Evolutionary conservation across 2,888 invertebrate genomes (phyloP), one percentile per base, ranked within the genome.

Genomic region (Antheraea yamamai): DNA sequence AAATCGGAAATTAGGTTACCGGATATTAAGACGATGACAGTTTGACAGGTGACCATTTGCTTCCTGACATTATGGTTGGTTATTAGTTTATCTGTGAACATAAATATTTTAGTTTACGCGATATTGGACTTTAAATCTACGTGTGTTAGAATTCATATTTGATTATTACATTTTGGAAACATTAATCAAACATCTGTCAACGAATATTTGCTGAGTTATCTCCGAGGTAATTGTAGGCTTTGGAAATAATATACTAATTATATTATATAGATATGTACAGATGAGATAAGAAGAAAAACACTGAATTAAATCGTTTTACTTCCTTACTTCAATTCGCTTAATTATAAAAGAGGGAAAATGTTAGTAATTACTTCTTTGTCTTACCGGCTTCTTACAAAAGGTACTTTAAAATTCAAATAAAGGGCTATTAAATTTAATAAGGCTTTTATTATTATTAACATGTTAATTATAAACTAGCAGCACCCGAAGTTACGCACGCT

Each of bases 41-140:
- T 78, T 81, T 83, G 84, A 84, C 84, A 83, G 77, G 80, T 83
- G 84, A 83, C 81, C 77, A 81, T 79, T 78, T 75, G 80, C 80
- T 85, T 84, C 83, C 84, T 83, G 83, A 81, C 83, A 81, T 82
- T 80, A 77, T 76, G 78, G 78, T 79, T 75, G 78, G 66, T 78
- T 83, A 85, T 84, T 83, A 83, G 23, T 55, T 78, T 83, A 85
- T 84, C 84, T 83, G 52, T 26, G 51, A 30, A 39, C 70, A 20
- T 70, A 39, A 10, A 35, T 12, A 47, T 12, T 20, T n/a, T 70
- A n/a, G 12, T 10, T 2, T 66, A 39, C 10, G 70, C 12, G 18
- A 70, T 18, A 70, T 39, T 70, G 20, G 20, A 70, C 39, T 35
- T n/a, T 39, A 70, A 20, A 39, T 39, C 10, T n/a, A 39, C 23